Conservation (phyloP, 1,140 invertebrate species). For the Contarinia nasturtii region DNA sequence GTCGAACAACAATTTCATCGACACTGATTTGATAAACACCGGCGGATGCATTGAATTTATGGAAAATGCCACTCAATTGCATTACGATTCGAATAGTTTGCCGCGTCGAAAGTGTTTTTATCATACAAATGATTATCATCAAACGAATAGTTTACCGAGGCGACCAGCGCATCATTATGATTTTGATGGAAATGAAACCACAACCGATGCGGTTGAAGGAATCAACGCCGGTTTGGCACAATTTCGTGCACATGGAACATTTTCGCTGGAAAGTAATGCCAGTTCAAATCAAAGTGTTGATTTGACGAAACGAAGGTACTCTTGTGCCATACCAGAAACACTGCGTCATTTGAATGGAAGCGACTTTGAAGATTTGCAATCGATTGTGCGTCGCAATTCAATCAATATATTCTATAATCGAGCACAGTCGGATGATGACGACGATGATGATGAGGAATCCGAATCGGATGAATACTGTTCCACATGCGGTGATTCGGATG, state of each 20-base stretch:
- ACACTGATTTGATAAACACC: not conserved
- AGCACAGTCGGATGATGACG: not conserved
- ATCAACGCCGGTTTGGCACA: not conserved
- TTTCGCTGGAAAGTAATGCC: not conserved
- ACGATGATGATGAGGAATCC: not conserved
- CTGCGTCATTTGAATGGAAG: no score
- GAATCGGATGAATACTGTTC: slow-evolving; percentile 1
- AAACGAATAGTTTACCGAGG: slow-evolving; percentile 18
- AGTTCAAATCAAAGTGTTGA: no score
- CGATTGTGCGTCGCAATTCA: not conserved
- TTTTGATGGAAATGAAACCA: slow-evolving; percentile 7
- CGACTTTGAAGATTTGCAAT: no score
- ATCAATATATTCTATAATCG: not conserved
- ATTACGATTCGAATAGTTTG: slow-evolving; percentile 21
- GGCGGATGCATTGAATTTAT: no score
- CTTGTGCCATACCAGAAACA: not conserved
- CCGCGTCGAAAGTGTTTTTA: slow-evolving; percentile 16
- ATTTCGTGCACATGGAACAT: not conserved
- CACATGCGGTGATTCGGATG: slow-evolving; percentile 6
- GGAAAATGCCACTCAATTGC: no score
- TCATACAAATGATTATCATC: slow-evolving; percentile 15
- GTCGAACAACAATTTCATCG: not conserved
- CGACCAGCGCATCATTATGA: slow-evolving; percentile 5
- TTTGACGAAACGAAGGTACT: not conserved
- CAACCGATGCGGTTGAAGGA: not conserved